Percentiles rank a stretch among this genome's conserved stretches.
Evolutionary conservation across 2,113 vertebrate genomes (phyloP).

Genomic region (Anguilla rostrata): DNA sequence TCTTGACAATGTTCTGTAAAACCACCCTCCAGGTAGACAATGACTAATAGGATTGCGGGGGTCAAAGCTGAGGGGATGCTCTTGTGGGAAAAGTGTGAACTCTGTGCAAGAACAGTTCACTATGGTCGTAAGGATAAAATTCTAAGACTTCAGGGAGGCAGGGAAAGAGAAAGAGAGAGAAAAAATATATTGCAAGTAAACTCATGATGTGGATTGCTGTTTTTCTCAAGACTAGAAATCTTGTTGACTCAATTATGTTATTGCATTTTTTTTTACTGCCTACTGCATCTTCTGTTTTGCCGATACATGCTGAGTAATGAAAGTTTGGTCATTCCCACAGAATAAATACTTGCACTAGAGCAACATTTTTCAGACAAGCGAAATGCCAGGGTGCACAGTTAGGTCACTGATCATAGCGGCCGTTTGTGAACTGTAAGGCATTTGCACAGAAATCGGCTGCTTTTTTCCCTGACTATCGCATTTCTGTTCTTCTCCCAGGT

Average conservation of each 20-base stretch:
- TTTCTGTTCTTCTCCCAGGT: not conserved
- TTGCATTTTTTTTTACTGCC: conserved; percentile 18
- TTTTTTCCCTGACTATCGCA: not conserved
- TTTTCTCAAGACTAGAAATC: conserved; percentile 16
- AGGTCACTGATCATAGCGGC: not conserved
- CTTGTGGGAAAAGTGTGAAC: not conserved
- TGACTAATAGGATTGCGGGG: conserved; percentile 9
- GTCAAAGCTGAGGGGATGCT: not conserved
- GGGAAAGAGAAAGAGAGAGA: not conserved
- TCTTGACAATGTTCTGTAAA: conserved; percentile 9
- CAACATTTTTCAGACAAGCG: not conserved
- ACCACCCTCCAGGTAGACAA: conserved; percentile 1
- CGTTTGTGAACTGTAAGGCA: not conserved
- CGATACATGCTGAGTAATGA: conserved; percentile 12
- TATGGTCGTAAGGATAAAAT: not conserved
- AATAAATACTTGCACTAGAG: not conserved
- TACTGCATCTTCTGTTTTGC: not conserved
- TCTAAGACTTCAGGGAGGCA: not conserved
- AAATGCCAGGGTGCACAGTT: not conserved
- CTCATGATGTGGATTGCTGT: not conserved
- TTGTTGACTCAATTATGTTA: conserved; percentile 20
- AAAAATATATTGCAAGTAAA: not conserved
- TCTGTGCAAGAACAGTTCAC: not conserved
- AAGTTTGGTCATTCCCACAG: not conserved
- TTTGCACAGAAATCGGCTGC: not conserved